A percentile compares a stretch with the other conserved stretches of the same genome.
Conservation (phyloP, 2,113 vertebrate species). For the Pituophis catenifer region DNA sequence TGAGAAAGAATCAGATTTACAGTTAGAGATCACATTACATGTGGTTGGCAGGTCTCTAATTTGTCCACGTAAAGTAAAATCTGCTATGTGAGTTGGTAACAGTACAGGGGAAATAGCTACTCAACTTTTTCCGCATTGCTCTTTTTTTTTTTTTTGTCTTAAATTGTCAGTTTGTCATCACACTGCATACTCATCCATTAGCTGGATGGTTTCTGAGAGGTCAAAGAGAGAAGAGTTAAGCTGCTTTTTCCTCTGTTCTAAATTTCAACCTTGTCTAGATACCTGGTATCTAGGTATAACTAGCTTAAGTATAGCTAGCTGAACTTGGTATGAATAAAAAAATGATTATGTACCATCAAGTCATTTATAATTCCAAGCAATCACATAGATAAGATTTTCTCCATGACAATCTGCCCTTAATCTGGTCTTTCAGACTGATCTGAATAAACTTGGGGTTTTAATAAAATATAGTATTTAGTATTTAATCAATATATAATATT, state of each 20-base stretch:
- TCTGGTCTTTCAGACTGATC: not conserved
- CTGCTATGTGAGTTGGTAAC: not conserved
- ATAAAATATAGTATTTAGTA: not conserved
- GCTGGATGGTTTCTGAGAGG: not conserved
- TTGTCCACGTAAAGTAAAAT: not conserved
- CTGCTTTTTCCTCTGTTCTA: too few species aligned
- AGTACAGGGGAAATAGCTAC: not conserved
- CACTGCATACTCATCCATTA: not conserved
- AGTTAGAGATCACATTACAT: not conserved
- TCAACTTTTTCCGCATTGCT: not conserved
- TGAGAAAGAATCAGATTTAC: not conserved
- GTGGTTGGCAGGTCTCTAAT: not conserved
- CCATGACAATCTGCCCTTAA: not conserved
- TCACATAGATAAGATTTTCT: not conserved
- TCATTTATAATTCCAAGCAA: not conserved
- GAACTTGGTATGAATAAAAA: not conserved
- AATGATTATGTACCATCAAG: not conserved
- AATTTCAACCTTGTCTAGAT: not conserved
- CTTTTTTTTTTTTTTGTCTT: not conserved
- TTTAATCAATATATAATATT: not conserved
- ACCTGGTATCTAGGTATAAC: not conserved
- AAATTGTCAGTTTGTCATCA: not conserved
- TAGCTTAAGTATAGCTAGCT: not conserved
- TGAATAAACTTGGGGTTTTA: not conserved
- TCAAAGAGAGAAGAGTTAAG: not conserved